Base-by-base conservation (phyloP, 2,888 invertebrate genomes). In the Patella pellucida region DNA sequence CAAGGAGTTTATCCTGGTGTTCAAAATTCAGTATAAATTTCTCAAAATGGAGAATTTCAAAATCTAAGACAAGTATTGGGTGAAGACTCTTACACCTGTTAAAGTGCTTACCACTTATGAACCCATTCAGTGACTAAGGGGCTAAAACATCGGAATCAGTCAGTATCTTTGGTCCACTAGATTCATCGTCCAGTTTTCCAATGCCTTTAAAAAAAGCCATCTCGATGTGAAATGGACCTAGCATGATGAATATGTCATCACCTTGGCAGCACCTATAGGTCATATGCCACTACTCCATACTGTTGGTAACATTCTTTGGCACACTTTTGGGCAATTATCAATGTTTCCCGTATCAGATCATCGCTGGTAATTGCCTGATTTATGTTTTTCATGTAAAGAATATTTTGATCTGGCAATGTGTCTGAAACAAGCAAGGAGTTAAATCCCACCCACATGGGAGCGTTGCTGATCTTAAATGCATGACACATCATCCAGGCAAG, bases 31-130 rank as follows among this genome's bases (percentile, higher is more conserved):
- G 14, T 3, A 54, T 73, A 52, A 79, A 82, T 19, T n/a, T 52
- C 51, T 72, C 62, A 51, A 79, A 79, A 68, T 83, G 82, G 12
- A 80, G 77, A 19, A 31, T 69, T 56, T 71, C 73, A 31, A 83
- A 74, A 31, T 80, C 77, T 16, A 70, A 71, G 0, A 68, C 76
- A 5, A 83, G 68, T 4, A 83, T 16, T 50, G 78, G 79, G 68
- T 83, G 82, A 7, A 83, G 52, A 12, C 80, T 68, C 71, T 82
- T 82, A 56, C 82, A 82, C 14, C 80, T 62, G 41, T 82, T 82
- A 54, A 74, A 82, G 54, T 80, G 79, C 62, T 7, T 62, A n/a
- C 62, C 62, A n/a, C 3, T 11, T 3, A 82, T 31, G 62, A 82
- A 78, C 15, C 80, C 81, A 70, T 77, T 77, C n/a, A 81, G 73